Evolutionary conservation across 2,888 invertebrate species (phyloP).

Genomic region (Boloria euphrosyne): DNA sequence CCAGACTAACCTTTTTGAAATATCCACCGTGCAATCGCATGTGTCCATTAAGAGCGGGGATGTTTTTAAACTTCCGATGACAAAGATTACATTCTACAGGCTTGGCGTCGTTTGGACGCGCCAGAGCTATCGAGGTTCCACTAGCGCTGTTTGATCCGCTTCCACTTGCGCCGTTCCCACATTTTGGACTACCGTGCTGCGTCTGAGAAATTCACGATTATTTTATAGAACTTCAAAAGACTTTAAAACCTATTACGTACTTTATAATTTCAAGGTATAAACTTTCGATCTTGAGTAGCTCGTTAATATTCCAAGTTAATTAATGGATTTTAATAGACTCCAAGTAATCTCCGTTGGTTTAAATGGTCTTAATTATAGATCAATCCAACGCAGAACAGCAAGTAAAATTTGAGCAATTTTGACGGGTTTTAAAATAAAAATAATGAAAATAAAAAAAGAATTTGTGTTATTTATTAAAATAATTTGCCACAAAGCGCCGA

Average conservation of each 20-base stretch:
- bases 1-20: conserved; percentile 89
- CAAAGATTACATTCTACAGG: conserved; percentile 98
- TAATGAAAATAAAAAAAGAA: conserved; percentile 28
- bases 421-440: conserved; percentile 16
- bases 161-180: conserved; percentile 53
- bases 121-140: conserved; percentile 50
- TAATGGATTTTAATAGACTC: conserved; percentile 76
- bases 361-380: conserved; percentile 64
- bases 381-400: conserved; percentile 50
- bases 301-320: conserved; percentile 77
- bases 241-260: conserved; percentile 72
- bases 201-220: conserved; percentile 72
- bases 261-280: conserved; percentile 73
- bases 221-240: conserved; percentile 73
- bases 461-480: conserved; percentile 45
- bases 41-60: conserved; percentile 98
- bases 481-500: conserved; percentile 48
- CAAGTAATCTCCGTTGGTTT: conserved; percentile 60
- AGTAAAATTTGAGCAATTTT: conserved; percentile 29
- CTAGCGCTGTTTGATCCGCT: conserved; percentile 56
- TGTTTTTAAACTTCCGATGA: conserved; percentile 97
- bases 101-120: conserved; percentile 85
- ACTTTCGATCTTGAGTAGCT: conserved; percentile 71
- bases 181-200: conserved; percentile 69
- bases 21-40: conserved; percentile 99